Base-by-base conservation (phyloP, 2,113 vertebrate species). In the Taxidea taxus region DNA sequence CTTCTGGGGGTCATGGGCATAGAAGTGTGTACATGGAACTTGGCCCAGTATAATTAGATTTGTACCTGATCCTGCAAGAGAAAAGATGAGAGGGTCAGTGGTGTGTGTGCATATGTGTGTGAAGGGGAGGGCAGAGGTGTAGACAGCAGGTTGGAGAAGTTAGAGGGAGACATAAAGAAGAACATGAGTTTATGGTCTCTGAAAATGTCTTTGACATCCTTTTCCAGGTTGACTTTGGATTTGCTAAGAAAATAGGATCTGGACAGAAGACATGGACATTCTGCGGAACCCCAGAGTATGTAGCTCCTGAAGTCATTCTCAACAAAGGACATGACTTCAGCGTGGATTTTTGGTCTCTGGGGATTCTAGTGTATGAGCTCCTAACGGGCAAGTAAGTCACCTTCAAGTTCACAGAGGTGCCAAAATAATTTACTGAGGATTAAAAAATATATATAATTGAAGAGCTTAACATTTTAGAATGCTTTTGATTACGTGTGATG, bases 181-280 rank as follows among this genome's bases (percentile, higher is more conserved):
- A 94, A 3, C 7, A 9, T 29, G n/a, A 18, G 2, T 72, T 21
- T 56, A 82, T 37, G 6, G 54, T 81, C 25, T 94, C 90, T 96
- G 21, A 58, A 44, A 75, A 88, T 80, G 83, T 78, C 39, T 95
- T 25, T 96, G 51, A 87, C 92, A 12, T 56, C 96, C 94, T 97
- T 75, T 64, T 82, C 39, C 91, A 99, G 99, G 99, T 99, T 86
- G 99, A 99, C 98, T 99, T 99, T 98, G 99, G 99, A 90, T 99
- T 99, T 98, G 99, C 99, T 12, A 99, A 99, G 98, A 99, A 99
- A 98, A 99, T 99, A 23, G 98, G 98, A 78, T 99, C 99, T 88
- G 99, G 99, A 29, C 99, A 99, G 97, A 99, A 99, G 98, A 99
- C 99, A 0, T 99, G 99, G 99, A 99, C 99, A 0, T 99, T 99